Conservation (phyloP, 1,140 invertebrate species). For the Macrobrachium nipponense region DNA sequence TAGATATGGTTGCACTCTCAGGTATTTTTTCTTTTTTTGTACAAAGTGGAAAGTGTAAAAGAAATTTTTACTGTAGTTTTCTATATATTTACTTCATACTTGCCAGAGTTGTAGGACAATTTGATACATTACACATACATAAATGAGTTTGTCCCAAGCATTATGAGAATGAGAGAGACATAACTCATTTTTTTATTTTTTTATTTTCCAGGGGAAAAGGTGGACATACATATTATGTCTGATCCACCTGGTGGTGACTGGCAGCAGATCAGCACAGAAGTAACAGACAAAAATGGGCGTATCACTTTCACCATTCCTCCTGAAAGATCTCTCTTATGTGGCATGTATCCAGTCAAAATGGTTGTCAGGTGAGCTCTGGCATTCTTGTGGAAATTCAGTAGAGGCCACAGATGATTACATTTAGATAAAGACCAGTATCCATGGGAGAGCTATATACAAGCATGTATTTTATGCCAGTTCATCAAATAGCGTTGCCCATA, state of each 20-base stretch:
- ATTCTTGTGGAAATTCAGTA: neutral
- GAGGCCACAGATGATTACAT: no score
- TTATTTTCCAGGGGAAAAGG: constrained; percentile 84
- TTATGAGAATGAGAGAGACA: neutral
- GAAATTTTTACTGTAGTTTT: neutral
- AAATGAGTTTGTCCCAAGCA: neutral
- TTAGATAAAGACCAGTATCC: no score
- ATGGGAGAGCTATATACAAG: no score
- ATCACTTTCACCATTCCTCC: constrained; percentile 87
- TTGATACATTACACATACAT: neutral
- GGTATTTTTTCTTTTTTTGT: constrained; percentile 71
- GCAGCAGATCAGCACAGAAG: constrained; percentile 86
- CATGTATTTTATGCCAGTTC: no score
- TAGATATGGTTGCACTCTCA: constrained; percentile 87
- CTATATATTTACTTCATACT: neutral
- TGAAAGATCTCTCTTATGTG: constrained; percentile 87
- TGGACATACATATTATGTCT: constrained; percentile 96
- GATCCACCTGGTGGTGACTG: constrained; percentile 88
- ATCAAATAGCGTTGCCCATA: neutral
- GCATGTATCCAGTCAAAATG: constrained; percentile 96
- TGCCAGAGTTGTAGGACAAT: no score
- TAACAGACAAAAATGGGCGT: constrained; percentile 95
- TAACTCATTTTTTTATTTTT: neutral
- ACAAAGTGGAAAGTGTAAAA: neutral
- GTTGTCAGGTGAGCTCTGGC: constrained; percentile 76